Conservation (phyloP, 30 jellyfish, hydroid and myxozoan species). For the Clytia hemisphaerica region DNA sequence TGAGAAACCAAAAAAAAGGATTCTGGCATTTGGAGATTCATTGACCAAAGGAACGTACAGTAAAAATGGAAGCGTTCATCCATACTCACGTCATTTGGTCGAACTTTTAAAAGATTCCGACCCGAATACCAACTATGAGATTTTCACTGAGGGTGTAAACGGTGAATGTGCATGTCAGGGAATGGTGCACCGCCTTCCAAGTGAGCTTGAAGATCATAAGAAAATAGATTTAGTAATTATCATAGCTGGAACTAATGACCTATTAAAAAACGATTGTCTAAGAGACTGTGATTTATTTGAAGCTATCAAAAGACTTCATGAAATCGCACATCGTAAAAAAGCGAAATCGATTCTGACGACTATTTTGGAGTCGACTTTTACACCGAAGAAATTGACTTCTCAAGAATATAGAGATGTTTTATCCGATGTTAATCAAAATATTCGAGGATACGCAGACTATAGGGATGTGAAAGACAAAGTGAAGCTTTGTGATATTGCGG, state of each 20-base stretch:
- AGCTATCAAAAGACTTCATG: slow-evolving; percentile 50
- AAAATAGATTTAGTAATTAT: slow-evolving; percentile 53
- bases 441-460: too few species aligned
- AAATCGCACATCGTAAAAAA: slow-evolving; percentile 40
- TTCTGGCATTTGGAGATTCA: slow-evolving; percentile 83
- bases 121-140: background rate
- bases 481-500: too few species aligned
- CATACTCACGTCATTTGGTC: slow-evolving; percentile 42
- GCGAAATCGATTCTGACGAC: slow-evolving; percentile 51
- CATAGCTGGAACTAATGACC: slow-evolving; percentile 85
- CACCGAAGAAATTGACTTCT: too few species aligned
- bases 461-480: too few species aligned
- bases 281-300: slow-evolving; percentile 24
- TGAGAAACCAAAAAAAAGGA: background rate
- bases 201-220: slow-evolving; percentile 10
- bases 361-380: too few species aligned
- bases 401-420: too few species aligned
- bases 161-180: slow-evolving; percentile 66
- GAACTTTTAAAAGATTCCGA: slow-evolving; percentile 21
- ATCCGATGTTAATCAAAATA: too few species aligned
- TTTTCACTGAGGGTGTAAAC: slow-evolving; percentile 51
- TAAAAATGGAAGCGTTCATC: slow-evolving; percentile 43
- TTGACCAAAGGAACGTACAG: slow-evolving; percentile 71
- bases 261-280: slow-evolving; percentile 21
- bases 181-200: slow-evolving; percentile 60